A percentile compares a stretch with the other conserved stretches of the same genome.
Conservation (phyloP, 2,113 vertebrate species). For the Neolamprologus ventralis region DNA sequence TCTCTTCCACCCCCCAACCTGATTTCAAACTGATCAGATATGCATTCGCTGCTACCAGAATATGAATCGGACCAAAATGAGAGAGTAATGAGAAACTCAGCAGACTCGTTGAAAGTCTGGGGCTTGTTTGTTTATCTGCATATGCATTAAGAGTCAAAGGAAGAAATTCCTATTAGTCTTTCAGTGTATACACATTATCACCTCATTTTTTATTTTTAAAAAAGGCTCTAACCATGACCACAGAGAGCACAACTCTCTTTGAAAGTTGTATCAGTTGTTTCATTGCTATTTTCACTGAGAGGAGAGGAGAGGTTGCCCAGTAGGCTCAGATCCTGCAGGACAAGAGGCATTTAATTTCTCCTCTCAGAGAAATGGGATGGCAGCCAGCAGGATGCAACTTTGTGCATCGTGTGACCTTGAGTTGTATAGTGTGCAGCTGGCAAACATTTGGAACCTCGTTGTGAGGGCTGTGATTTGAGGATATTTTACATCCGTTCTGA, state of each 20-base stretch:
- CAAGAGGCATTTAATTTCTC: constrained; percentile 1
- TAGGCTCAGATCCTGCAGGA: background rate
- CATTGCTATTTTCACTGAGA: constrained; percentile 7
- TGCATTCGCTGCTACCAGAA: background rate
- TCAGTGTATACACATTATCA: background rate
- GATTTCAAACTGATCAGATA: background rate
- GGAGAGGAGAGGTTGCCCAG: background rate
- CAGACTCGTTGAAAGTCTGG: background rate
- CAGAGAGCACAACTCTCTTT: background rate
- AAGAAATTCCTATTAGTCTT: background rate
- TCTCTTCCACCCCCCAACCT: background rate
- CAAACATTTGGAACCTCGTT: background rate
- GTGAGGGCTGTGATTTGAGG: background rate
- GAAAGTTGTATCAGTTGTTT: background rate
- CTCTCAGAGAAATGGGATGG: background rate
- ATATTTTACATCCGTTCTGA: background rate
- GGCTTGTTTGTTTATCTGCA: background rate
- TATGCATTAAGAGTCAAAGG: background rate
- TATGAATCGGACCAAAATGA: background rate
- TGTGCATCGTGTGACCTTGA: constrained; percentile 32
- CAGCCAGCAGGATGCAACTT: constrained; percentile 3
- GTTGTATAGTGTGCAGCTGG: background rate
- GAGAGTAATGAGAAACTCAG: background rate
- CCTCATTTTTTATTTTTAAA: background rate
- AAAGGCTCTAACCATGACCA: background rate